A percentile compares a stretch with the other conserved stretches of the same genome.
These are phyloP conservation scores for Urosaurus nigricauda DNA, from an alignment of 2,797 vertebrate species.

Conservation along the genomic window DNA sequence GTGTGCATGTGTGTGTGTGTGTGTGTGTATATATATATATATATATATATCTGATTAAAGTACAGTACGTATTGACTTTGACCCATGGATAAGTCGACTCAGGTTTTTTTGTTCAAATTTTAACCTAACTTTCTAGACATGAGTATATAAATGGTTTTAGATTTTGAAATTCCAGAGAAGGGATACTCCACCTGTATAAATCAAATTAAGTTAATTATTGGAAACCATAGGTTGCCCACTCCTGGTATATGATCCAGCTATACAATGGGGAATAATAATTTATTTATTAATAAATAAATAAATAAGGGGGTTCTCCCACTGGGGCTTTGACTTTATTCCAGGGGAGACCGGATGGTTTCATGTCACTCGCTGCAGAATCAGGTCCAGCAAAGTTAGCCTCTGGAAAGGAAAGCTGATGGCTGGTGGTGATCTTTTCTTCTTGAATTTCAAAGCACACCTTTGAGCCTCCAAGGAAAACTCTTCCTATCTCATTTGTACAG, in stretches of 20 bases:
- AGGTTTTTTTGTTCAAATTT: too few relatives aligned
- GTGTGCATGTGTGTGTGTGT: too few relatives aligned
- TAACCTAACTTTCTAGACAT: too few relatives aligned
- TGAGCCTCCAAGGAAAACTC: slow-evolving; percentile 62
- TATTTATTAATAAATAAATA: too few relatives aligned
- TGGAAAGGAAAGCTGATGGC: background rate
- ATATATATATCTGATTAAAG: too few relatives aligned
- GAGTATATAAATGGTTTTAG: too few relatives aligned
- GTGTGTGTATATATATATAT: too few relatives aligned
- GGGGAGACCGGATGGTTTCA: background rate
- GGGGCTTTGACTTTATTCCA: background rate
- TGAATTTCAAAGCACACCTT: slow-evolving; percentile 43
- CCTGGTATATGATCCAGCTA: background rate
- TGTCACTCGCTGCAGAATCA: background rate
- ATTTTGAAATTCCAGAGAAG: too few relatives aligned
- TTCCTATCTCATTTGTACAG: slow-evolving; percentile 61
- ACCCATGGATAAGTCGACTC: too few relatives aligned
- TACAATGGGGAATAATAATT: background rate
- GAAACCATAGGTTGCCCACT: background rate
- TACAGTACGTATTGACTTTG: too few relatives aligned
- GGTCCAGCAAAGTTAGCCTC: background rate
- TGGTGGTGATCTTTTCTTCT: slow-evolving; percentile 32
- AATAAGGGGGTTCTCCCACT: background rate
- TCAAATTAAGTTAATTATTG: background rate
- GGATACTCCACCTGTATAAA: too few relatives aligned